Conservation (phyloP, 2,888 invertebrate species). For the Acronicta psi region DNA sequence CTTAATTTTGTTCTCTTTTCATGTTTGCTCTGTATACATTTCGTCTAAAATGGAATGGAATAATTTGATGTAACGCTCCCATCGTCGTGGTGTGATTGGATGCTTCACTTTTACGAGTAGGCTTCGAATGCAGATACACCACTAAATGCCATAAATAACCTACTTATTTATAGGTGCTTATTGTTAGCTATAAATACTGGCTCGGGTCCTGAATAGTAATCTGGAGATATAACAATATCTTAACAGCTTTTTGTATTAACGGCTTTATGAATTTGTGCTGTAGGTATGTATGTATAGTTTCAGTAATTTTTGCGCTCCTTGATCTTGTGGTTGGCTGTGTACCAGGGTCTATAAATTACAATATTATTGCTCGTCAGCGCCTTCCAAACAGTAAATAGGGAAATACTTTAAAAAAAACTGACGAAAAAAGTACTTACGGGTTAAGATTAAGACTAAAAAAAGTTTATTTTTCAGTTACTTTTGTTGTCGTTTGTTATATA, state of each 20-base stretch:
- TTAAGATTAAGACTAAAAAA: no score
- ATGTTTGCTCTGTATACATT: conserved; percentile 88
- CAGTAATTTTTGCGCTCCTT: conserved; percentile 15
- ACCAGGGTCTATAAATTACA: conserved; percentile 49
- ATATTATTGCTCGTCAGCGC: conserved; percentile 40
- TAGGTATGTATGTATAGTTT: neutral
- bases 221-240: conserved; percentile 59
- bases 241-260: conserved; percentile 38
- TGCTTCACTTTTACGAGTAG: conserved; percentile 64
- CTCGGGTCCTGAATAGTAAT: conserved; percentile 65
- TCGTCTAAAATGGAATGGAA: conserved; percentile 86
- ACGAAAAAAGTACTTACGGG: no score
- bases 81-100: conserved; percentile 73
- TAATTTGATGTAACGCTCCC: conserved; percentile 81
- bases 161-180: conserved; percentile 60
- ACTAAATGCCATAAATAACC: conserved; percentile 45
- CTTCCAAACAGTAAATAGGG: conserved; percentile 4
- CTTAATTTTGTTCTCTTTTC: conserved; percentile 88
- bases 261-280: neutral
- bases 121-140: conserved; percentile 31
- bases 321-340: conserved; percentile 8
- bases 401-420: no score
- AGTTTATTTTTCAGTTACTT: no score
- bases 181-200: conserved; percentile 53
- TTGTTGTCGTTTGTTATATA: no score